Percentiles rank a stretch among this genome's conserved stretches.
Evolutionary conservation across 2,113 vertebrate species (phyloP).

Genomic region (Eidolon helvum): DNA sequence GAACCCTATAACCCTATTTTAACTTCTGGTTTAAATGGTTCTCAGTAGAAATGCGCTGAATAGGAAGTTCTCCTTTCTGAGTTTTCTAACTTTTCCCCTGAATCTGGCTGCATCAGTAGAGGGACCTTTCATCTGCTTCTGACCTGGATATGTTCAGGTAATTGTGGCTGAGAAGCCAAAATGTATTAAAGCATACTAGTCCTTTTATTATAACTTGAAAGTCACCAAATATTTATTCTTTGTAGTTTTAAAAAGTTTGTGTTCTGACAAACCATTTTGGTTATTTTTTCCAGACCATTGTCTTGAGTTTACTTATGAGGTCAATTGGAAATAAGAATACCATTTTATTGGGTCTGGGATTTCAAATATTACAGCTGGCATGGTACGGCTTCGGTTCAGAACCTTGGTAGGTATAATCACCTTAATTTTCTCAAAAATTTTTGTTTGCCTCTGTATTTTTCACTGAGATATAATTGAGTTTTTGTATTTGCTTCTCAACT

Average conservation of each 20-base stretch:
- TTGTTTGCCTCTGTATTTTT: background rate
- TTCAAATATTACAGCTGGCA: slow-evolving; percentile 91
- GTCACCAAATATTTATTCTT: background rate
- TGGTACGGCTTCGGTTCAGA: slow-evolving; percentile 94
- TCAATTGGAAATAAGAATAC: slow-evolving; percentile 95
- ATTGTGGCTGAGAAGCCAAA: background rate
- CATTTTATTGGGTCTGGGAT: slow-evolving; percentile 90
- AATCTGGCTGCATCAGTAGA: background rate
- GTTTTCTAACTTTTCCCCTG: background rate
- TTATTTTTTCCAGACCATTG: slow-evolving; percentile 84
- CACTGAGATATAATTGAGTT: background rate
- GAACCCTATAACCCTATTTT: background rate
- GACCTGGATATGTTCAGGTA: background rate
- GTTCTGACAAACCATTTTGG: background rate
- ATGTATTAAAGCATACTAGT: background rate
- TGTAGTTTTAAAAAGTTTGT: background rate
- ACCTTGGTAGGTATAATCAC: slow-evolving; percentile 85
- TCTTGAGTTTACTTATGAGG: slow-evolving; percentile 92
- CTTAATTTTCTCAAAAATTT: background rate
- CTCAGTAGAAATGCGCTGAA: background rate
- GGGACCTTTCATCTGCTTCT: background rate
- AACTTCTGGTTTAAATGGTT: background rate
- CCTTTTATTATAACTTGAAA: background rate
- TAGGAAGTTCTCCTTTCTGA: background rate
- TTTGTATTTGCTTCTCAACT: background rate